phyloP scores from a whole-genome alignment of 2,888 invertebrate genomes.

The Tachina lurida region DNA sequence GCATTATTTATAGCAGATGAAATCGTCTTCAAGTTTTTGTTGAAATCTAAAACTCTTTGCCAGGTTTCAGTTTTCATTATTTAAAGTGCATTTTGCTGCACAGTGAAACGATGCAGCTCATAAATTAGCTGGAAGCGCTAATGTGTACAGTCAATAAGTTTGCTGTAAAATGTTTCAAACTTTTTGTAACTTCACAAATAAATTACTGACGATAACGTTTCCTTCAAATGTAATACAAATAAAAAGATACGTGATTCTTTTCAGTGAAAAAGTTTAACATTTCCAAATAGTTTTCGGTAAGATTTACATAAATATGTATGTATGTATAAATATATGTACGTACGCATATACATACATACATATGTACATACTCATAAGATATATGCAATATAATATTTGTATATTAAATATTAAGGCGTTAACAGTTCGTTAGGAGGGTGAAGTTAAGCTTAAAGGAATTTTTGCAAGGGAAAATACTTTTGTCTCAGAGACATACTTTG shows the following conservation, averaged over 20 bases:
- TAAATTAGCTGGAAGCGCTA: slow-evolving; percentile 66
- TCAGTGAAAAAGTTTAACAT: not conserved
- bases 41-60: slow-evolving; percentile 48
- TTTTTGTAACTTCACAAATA: slow-evolving; percentile 18
- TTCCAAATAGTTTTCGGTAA: not conserved
- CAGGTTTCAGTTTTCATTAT: slow-evolving; percentile 15
- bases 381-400: not conserved
- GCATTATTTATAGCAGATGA: slow-evolving; percentile 38
- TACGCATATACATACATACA: no score
- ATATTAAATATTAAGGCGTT: not conserved
- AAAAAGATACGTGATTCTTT: slow-evolving; percentile 9
- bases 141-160: slow-evolving; percentile 35
- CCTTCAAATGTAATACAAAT: not conserved
- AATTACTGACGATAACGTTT: slow-evolving; percentile 33
- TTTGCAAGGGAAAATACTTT: not conserved
- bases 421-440: not conserved
- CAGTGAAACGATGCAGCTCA: slow-evolving; percentile 50
- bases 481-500: not conserved
- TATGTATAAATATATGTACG: not conserved
- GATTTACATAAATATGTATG: not conserved
- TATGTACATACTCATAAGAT: no score
- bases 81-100: slow-evolving; percentile 39
- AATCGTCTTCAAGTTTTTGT: slow-evolving; percentile 23
- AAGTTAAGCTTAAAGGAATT: no score
- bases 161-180: slow-evolving; percentile 39